A percentile compares a stretch with the other conserved stretches of the same genome.
Conservation (phyloP, 1,140 invertebrate species). For the Thrips palmi region DNA sequence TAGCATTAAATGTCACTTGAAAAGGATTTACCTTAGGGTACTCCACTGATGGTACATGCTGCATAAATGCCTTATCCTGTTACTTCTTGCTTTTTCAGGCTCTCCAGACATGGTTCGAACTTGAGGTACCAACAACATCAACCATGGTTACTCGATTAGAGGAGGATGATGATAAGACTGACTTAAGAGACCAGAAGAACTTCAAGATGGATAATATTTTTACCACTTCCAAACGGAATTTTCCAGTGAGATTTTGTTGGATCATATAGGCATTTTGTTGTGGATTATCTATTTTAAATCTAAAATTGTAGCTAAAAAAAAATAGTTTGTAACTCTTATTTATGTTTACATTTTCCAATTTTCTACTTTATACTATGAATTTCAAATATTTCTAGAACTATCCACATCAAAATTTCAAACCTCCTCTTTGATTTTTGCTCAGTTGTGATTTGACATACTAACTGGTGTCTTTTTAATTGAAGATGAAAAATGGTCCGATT, state of each 20-base stretch:
- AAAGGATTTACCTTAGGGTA: not conserved
- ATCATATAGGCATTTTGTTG: not conserved
- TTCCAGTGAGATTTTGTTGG: not conserved
- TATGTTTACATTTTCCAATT: too few relatives aligned
- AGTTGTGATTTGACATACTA: too few relatives aligned
- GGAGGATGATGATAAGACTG: not conserved
- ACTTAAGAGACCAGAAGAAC: not conserved
- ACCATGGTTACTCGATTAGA: constrained; percentile 12
- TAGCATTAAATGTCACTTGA: not conserved
- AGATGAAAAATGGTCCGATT: too few relatives aligned
- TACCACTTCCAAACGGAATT: not conserved
- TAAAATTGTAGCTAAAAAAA: too few relatives aligned
- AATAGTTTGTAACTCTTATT: too few relatives aligned
- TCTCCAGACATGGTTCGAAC: constrained; percentile 16
- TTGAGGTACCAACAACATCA: constrained; percentile 11
- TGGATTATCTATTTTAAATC: too few relatives aligned
- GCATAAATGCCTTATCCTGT: not conserved
- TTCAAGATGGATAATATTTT: not conserved
- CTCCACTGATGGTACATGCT: constrained; percentile 3
- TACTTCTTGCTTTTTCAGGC: constrained; percentile 12
- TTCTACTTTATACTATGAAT: too few relatives aligned
- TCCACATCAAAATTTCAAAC: too few relatives aligned
- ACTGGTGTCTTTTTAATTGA: too few relatives aligned
- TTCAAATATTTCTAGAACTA: too few relatives aligned
- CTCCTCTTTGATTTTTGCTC: too few relatives aligned